phyloP scores from a whole-genome alignment of 2,797 vertebrate species.

The Arrhamphus sclerolepis region DNA sequence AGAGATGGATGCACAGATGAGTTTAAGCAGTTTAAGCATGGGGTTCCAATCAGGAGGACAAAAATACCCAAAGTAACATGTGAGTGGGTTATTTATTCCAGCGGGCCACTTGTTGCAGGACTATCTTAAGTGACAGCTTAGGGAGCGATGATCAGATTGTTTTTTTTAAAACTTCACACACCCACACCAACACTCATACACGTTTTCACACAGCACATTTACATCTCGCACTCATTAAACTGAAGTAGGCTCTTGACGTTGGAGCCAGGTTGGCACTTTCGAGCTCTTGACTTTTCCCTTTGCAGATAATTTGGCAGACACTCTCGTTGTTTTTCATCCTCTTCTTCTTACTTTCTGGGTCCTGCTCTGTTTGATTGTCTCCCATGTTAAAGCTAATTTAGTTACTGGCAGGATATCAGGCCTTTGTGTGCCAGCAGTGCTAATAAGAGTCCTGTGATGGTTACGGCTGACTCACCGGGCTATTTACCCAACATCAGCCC shows the following conservation, averaged over 20 bases:
- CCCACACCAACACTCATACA: constrained; percentile 1
- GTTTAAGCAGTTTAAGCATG: constrained; percentile 9
- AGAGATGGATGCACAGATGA: not conserved
- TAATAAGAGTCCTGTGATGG: constrained; percentile 72
- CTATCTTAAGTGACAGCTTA: constrained; percentile 34
- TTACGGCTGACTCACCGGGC: constrained; percentile 70
- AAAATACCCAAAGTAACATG: constrained; percentile 50
- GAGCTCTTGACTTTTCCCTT: constrained; percentile 59
- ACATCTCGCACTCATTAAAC: constrained; percentile 28
- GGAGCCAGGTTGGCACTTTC: constrained; percentile 46
- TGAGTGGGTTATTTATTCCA: constrained; percentile 48
- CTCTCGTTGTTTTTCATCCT: constrained; percentile 29
- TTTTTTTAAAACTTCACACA: constrained; percentile 5
- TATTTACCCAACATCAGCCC: constrained; percentile 58
- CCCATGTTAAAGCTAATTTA: constrained; percentile 64
- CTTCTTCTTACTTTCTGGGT: constrained; percentile 15
- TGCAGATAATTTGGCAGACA: constrained; percentile 50
- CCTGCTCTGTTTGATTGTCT: constrained; percentile 34
- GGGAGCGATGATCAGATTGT: constrained; percentile 46
- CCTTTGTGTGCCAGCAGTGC: constrained; percentile 55
- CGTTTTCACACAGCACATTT: constrained; percentile 22
- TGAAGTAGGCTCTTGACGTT: constrained; percentile 55
- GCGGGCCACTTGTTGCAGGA: constrained; percentile 17
- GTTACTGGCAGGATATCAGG: constrained; percentile 44
- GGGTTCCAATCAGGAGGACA: constrained; percentile 16